phyloP scores from a whole-genome alignment of 2,113 vertebrate genomes.

The Leucopternis melanops region DNA sequence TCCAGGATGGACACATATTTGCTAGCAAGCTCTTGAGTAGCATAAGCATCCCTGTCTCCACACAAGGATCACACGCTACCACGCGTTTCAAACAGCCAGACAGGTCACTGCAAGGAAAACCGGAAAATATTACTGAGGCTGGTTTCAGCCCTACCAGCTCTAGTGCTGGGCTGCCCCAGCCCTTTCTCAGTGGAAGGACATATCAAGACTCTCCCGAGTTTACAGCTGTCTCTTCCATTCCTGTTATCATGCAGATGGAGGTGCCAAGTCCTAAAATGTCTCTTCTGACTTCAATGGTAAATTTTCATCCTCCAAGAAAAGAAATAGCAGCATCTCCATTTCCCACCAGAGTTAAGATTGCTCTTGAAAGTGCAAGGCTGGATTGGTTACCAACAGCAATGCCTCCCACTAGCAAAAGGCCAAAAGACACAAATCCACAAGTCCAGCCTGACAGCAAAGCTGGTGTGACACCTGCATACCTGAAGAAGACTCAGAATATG shows the following conservation, averaged over 20 bases:
- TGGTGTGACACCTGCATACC: background rate
- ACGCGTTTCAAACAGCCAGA: background rate
- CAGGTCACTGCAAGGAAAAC: background rate
- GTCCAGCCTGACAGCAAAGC: background rate
- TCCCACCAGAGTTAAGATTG: background rate
- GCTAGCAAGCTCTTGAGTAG: background rate
- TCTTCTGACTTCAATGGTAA: background rate
- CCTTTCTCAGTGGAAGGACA: background rate
- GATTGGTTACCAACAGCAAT: background rate
- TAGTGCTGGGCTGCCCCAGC: background rate
- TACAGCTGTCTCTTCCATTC: background rate
- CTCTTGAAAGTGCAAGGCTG: background rate
- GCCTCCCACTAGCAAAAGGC: background rate
- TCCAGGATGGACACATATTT: background rate
- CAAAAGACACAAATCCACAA: background rate
- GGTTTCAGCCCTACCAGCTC: background rate
- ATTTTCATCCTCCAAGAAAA: background rate
- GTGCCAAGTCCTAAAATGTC: background rate
- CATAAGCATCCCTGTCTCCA: background rate
- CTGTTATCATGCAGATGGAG: background rate
- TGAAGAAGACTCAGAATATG: background rate
- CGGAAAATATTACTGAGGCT: background rate
- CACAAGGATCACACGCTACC: background rate
- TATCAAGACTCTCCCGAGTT: rapidly evolving
- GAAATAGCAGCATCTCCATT: background rate